Evolutionary conservation across 2,797 vertebrate genomes (phyloP).

Genomic region (Anguilla anguilla): DNA sequence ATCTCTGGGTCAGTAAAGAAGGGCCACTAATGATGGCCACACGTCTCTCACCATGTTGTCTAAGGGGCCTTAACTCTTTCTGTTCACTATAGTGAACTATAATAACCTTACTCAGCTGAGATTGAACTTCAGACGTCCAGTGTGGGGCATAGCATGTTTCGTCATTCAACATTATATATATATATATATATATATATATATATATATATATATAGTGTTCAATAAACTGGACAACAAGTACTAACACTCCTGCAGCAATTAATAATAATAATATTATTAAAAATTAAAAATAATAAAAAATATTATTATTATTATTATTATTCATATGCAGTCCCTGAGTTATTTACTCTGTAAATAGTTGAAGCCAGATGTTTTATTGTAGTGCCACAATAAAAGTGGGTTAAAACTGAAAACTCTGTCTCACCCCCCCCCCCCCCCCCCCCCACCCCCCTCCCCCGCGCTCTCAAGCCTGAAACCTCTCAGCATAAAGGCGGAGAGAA

Average conservation of each 20-base stretch:
- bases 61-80: conserved; percentile 58
- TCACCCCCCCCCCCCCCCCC: too few relatives aligned
- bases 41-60: conserved; percentile 67
- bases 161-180: background rate
- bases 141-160: background rate
- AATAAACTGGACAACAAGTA: background rate
- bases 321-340: too few relatives aligned
- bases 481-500: conserved; percentile 89
- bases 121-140: background rate
- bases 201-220: background rate
- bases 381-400: too few relatives aligned
- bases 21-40: conserved; percentile 58
- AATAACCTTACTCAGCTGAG: conserved; percentile 52
- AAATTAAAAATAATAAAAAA: background rate
- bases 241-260: background rate
- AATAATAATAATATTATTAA: background rate
- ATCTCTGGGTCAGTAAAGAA: conserved; percentile 60
- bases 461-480: conserved; percentile 72
- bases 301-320: too few relatives aligned
- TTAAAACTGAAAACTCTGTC: too few relatives aligned
- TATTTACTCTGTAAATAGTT: too few relatives aligned
- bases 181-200: background rate
- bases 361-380: too few relatives aligned
- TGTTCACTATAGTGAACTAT: conserved; percentile 62
- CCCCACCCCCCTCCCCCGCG: too few relatives aligned